Base-by-base conservation (phyloP, 2,113 vertebrate species). In the Crotalus tigris region DNA sequence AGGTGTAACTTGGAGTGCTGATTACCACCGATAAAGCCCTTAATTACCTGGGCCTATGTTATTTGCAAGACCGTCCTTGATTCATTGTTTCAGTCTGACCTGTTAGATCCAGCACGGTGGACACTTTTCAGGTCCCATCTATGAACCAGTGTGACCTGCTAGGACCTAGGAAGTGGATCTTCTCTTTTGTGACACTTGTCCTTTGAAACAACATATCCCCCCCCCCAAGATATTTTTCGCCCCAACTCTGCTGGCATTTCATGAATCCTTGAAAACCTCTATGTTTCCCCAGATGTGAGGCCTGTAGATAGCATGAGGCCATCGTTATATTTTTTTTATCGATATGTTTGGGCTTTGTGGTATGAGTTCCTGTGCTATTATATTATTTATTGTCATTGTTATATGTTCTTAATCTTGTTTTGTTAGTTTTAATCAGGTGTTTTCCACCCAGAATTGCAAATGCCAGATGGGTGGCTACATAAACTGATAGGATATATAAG, bases 211-310 rank as follows among this genome's bases (percentile, higher is more conserved):
- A 69, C 64, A 69, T 9, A 11, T 24, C 23, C 59, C 2, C 9
- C 29, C 64, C 10, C 17, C 17, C 0, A 2, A 55, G 29, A 69
- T 33, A 33, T 4, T 17, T 33, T 33, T 33, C 0, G 0, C n/a
- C 29, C 29, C 64, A n/a, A 15, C 29, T n/a, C 29, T 69, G 29
- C 29, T 69, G 12, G 12, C 29, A 69, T 69, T 69, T 69, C 64
- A 69, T n/a, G 29, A 69, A n/a, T 69, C 29, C 61, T n/a, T 69
- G 11, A n/a, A 69, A 69, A 69, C 29, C 4, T n/a, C 2, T 4
- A 69, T 69, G 64, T 69, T 69, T n/a, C 1, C 64, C 6, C 2
- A 15, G 29, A 29, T 0, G 5, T 69, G 12, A 12, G 12, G 61
- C 61, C 12, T 69, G 64, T n/a, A n/a, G 29, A 13, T 69, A n/a